phyloP scores from a whole-genome alignment of 2,113 vertebrate genomes.

The Pygoscelis antarcticus region DNA sequence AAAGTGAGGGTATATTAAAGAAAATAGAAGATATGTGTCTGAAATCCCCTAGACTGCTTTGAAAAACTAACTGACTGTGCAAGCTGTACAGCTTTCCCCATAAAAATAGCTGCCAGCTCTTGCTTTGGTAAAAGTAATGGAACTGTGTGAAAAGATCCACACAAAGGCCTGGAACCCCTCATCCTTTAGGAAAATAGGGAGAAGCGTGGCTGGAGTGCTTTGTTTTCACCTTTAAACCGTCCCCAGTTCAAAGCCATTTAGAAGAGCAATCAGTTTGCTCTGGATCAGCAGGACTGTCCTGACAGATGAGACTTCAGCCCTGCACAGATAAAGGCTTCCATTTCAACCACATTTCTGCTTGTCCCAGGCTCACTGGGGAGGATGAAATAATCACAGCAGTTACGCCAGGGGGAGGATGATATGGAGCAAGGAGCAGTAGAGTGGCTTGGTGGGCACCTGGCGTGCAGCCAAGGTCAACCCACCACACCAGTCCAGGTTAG shows the following conservation, averaged over 20 bases:
- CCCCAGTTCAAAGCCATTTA: neutral
- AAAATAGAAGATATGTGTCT: constrained; percentile 16
- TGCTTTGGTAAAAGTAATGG: neutral
- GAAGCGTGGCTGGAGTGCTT: neutral
- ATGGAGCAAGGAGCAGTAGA: neutral
- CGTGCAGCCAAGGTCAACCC: too few species aligned
- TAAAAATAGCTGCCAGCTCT: neutral
- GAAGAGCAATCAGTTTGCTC: neutral
- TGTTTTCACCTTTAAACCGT: neutral
- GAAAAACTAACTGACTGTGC: constrained; percentile 1
- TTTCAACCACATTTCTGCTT: neutral
- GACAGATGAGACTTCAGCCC: neutral
- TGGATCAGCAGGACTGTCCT: neutral
- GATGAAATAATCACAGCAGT: neutral
- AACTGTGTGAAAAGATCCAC: neutral
- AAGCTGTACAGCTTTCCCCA: neutral
- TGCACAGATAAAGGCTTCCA: neutral
- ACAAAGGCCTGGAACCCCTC: neutral
- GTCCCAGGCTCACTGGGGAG: accelerated
- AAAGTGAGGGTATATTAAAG: neutral
- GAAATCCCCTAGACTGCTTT: constrained; percentile 27
- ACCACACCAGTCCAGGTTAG: neutral
- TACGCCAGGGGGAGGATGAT: neutral
- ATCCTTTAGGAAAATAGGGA: neutral
- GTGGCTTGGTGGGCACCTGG: neutral